Evolutionary conservation across 2,888 invertebrate genomes (phyloP).

Genomic region (Resseliella maxima): DNA sequence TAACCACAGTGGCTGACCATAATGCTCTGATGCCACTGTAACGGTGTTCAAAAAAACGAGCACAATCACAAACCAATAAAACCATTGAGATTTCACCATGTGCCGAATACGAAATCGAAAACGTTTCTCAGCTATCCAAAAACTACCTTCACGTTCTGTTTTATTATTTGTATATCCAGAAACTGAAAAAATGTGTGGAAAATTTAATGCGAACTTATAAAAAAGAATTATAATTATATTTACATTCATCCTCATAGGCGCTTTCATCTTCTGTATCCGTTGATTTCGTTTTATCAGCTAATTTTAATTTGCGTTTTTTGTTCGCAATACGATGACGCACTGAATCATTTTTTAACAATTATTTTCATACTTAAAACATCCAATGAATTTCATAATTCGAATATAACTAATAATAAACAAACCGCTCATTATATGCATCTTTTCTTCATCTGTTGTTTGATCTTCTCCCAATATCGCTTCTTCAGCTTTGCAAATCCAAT

Average conservation of each 20-base stretch:
- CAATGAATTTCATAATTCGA: neutral
- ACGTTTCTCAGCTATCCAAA: slow-evolving; percentile 80
- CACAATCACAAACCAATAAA: slow-evolving; percentile 99
- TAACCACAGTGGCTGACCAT: slow-evolving; percentile 94
- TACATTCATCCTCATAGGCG: slow-evolving; percentile 90
- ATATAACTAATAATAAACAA: slow-evolving; percentile 59
- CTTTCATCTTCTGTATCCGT: slow-evolving; percentile 96
- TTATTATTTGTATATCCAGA: slow-evolving; percentile 89
- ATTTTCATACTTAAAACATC: neutral
- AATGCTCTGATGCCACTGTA: slow-evolving; percentile 98
- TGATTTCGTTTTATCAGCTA: slow-evolving; percentile 93
- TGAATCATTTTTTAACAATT: slow-evolving; percentile 63
- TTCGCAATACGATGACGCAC: slow-evolving; percentile 92
- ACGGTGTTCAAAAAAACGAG: slow-evolving; percentile 98
- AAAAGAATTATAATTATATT: no score
- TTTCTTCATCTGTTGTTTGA: slow-evolving; percentile 99
- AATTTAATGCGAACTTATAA: no score
- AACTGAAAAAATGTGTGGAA: neutral
- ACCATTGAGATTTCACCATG: slow-evolving; percentile 96
- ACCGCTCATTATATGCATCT: slow-evolving; percentile 99
- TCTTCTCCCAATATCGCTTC: slow-evolving; percentile 99
- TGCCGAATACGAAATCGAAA: slow-evolving; percentile 93
- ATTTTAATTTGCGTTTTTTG: slow-evolving; percentile 94
- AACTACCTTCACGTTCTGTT: slow-evolving; percentile 85
- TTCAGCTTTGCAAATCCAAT: slow-evolving; percentile 99